These are phyloP conservation scores for Diadema setosum DNA, from an alignment of 35 echinoderm and acorn worm species.

Conservation along the genomic window DNA sequence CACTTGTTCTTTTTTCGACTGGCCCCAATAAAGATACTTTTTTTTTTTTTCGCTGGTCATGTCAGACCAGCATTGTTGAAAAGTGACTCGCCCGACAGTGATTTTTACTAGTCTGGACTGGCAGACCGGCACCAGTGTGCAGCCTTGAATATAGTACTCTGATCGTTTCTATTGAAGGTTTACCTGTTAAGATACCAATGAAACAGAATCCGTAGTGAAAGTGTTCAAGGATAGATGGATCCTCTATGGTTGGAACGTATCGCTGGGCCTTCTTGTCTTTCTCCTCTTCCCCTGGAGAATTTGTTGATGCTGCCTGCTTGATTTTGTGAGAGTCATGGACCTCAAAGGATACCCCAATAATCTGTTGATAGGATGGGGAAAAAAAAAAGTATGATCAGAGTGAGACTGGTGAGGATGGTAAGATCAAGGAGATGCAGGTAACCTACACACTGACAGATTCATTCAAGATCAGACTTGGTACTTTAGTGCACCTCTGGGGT, in stretches of 20 bases:
- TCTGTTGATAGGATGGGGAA: constrained; percentile 21
- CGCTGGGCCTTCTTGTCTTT: constrained; percentile 15
- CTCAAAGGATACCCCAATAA: constrained; percentile 96
- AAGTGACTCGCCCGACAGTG: too few relatives aligned
- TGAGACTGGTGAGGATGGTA: too few relatives aligned
- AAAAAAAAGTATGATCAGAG: not conserved
- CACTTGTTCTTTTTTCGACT: too few relatives aligned
- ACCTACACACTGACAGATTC: too few relatives aligned
- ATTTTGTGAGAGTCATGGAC: constrained; percentile 77
- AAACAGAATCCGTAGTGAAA: constrained; percentile 88
- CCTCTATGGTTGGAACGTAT: constrained; percentile 52
- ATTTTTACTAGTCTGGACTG: too few relatives aligned
- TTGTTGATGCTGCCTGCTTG: not conserved
- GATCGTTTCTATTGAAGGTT: too few relatives aligned
- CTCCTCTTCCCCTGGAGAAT: not conserved
- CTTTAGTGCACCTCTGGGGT: too few relatives aligned
- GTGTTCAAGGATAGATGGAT: constrained; percentile 60
- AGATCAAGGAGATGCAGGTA: too few relatives aligned
- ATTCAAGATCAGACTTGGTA: too few relatives aligned
- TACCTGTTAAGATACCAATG: constrained; percentile 91
- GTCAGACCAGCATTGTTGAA: not conserved
- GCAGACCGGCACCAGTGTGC: too few relatives aligned
- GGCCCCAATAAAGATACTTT: too few relatives aligned
- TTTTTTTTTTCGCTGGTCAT: not conserved
- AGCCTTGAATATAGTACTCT: too few relatives aligned